Percentiles rank a stretch among this genome's conserved stretches.
phyloP scores from a whole-genome alignment of 2,113 vertebrate species.

The Triplophysa siluroides region DNA sequence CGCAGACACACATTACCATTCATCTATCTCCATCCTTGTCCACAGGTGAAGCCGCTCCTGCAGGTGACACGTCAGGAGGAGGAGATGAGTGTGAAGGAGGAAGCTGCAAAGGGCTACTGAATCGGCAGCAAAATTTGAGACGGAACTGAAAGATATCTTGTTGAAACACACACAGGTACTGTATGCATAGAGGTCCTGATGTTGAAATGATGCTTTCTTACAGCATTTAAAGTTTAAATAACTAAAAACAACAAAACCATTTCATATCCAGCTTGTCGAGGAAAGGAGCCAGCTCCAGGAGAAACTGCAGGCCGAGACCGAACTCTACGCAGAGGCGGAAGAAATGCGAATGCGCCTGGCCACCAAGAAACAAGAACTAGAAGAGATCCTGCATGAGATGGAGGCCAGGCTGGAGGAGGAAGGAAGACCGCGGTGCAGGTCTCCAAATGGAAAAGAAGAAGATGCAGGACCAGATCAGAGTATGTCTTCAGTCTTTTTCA shows the following conservation, averaged over 20 bases:
- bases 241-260: neutral
- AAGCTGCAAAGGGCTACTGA: slow-evolving; percentile 79
- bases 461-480: slow-evolving; percentile 88
- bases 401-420: slow-evolving; percentile 87
- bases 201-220: too few relatives aligned
- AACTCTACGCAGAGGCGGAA: slow-evolving; percentile 85
- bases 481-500: slow-evolving; percentile 46
- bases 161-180: slow-evolving; percentile 81
- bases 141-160: slow-evolving; percentile 80
- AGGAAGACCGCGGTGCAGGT: slow-evolving; percentile 80
- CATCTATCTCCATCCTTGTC: neutral
- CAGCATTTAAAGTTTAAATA: neutral
- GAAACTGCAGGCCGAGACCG: slow-evolving; percentile 86
- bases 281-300: slow-evolving; percentile 85
- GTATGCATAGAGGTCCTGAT: too few relatives aligned
- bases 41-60: slow-evolving; percentile 85
- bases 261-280: slow-evolving; percentile 72
- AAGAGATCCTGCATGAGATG: slow-evolving; percentile 89
- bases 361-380: slow-evolving; percentile 87
- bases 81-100: slow-evolving; percentile 86
- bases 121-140: slow-evolving; percentile 76
- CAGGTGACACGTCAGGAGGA: slow-evolving; percentile 89
- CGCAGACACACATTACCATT: neutral
- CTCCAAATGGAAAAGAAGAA: slow-evolving; percentile 85
- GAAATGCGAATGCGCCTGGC: slow-evolving; percentile 85